Evolutionary conservation across 2,113 vertebrate species (phyloP).

Genomic region (Sitta europaea): DNA sequence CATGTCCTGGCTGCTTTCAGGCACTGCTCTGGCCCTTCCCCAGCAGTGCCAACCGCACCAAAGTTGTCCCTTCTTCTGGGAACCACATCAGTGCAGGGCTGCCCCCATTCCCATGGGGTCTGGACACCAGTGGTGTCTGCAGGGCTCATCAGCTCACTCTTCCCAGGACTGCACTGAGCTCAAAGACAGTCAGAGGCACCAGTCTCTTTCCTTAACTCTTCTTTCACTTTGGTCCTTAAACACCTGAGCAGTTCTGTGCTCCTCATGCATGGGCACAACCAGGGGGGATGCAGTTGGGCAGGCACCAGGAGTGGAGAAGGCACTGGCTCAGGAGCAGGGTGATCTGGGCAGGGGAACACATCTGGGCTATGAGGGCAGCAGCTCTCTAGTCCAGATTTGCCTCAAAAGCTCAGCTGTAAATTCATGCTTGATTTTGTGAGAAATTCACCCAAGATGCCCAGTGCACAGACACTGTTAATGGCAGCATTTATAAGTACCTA

Average conservation of each 20-base stretch:
- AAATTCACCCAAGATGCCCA: not conserved
- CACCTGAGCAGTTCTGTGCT: not conserved
- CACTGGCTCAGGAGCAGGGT: not conserved
- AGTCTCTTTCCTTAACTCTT: not conserved
- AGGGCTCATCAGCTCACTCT: not conserved
- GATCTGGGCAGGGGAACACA: not conserved
- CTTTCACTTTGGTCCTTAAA: not conserved
- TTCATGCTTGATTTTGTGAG: not conserved
- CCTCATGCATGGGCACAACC: not conserved
- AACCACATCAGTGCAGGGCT: not conserved
- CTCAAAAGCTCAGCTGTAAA: not conserved
- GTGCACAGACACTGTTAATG: not conserved
- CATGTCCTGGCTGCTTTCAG: not conserved
- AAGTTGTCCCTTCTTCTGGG: not conserved
- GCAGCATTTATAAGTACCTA: not conserved
- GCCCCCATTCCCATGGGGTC: not conserved
- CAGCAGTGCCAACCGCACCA: not conserved
- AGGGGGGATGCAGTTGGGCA: accelerated
- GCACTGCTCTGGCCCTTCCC: not conserved
- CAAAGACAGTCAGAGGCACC: not conserved
- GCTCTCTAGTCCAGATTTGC: not conserved
- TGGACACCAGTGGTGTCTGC: not conserved
- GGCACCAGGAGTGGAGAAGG: not conserved
- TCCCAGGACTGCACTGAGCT: not conserved
- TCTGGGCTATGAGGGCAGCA: not conserved